Evolutionary conservation across 2,888 invertebrate genomes (phyloP), one percentile per base, ranked within the genome.

Genomic region (Nebria salina): DNA sequence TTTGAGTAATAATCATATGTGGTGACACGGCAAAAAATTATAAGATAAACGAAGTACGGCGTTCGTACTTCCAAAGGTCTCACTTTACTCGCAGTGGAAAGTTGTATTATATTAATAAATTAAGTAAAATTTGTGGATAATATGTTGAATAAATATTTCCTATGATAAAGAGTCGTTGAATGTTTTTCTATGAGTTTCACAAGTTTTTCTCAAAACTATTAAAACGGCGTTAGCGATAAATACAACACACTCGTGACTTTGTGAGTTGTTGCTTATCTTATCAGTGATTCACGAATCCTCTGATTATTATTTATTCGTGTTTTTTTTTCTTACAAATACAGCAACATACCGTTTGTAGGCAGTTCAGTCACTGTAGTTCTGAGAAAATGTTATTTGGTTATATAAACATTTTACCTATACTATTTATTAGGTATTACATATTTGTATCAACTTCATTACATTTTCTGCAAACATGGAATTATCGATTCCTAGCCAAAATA

Each of bases 201-300:
- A 72, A 64, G 77, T 77, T 77, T 54, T 54, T 54, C 13, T 54
- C 54, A 7, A 54, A 54, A 54, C 13, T 6, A 43, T 20, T 20
- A 34, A 34, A 34, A 34, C 34, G 34, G 34, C 34, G 34, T 5
- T 34, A 77, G 73, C 73, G 73, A 77, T 77, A 77, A 77, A 34
- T 5, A 34, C 34, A 34, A 34, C 34, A 34, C 34, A 34, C 43
- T 76, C 76, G 81, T 73, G 72, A 65, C 70, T 20, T 81, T 72
- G 72, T 65, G 65, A 72, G 65, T 76, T 76, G 65, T 41, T 81
- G 54, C 76, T 73, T 81, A 81, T 76, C 81, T 81, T 81, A 81
- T 81, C 81, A 81, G 76, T 81, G 81, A 81, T 65, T 81, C 81
- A 81, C 81, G 81, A 81, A 81, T 81, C 76, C 76, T 73, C 76